Evolutionary conservation across 2,113 vertebrate genomes (phyloP).

Genomic region (Nicator chloris): DNA sequence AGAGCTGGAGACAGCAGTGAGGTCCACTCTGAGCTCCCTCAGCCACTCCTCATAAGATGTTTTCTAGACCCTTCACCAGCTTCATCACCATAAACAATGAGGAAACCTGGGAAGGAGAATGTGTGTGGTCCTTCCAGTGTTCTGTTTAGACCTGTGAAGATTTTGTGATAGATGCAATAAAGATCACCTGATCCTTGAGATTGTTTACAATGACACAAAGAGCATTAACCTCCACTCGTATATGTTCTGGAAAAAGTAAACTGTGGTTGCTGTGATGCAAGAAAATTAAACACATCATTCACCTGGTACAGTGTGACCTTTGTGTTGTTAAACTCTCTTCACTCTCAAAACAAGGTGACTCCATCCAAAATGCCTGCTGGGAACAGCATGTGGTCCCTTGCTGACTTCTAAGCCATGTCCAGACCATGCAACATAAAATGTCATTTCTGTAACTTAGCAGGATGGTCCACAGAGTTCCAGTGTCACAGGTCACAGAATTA

Average conservation of each 20-base stretch:
- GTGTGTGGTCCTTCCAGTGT: neutral
- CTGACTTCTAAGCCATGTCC: neutral
- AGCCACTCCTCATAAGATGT: neutral
- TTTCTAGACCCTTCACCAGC: neutral
- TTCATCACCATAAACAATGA: neutral
- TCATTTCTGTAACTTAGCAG: neutral
- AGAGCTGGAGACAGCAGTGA: neutral
- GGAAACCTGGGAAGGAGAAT: neutral
- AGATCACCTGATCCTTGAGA: neutral
- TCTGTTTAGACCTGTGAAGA: neutral
- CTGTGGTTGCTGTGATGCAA: neutral
- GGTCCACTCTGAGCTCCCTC: neutral
- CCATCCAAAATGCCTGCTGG: neutral
- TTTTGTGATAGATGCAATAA: neutral
- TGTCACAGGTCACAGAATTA: neutral
- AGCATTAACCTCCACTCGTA: neutral
- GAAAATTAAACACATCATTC: neutral
- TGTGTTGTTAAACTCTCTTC: neutral
- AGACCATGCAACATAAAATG: neutral
- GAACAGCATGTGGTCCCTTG: neutral
- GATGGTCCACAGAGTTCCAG: neutral
- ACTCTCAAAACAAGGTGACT: neutral
- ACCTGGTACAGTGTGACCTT: neutral
- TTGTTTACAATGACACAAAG: neutral
- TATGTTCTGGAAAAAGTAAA: neutral